A percentile compares a stretch with the other conserved stretches of the same genome.
Evolutionary conservation across 2,113 vertebrate genomes (phyloP).

Genomic region (Heteronetta atricapilla): DNA sequence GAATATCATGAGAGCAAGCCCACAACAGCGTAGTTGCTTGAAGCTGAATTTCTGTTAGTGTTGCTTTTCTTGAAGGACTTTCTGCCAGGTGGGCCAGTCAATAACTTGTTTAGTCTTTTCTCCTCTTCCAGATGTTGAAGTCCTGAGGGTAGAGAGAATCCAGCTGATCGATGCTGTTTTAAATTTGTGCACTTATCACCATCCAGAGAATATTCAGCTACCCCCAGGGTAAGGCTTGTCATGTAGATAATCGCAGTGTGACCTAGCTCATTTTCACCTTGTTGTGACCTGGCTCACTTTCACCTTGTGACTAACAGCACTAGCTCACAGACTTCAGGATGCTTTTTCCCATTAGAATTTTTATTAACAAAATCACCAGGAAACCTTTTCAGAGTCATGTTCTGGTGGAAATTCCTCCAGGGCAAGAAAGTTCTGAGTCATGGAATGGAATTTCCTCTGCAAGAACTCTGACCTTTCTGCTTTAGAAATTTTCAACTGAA

Average conservation of each 20-base stretch:
- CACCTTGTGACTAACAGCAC: background rate
- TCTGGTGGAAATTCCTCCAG: background rate
- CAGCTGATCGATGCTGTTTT: slow-evolving; percentile 95
- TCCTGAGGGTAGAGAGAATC: slow-evolving; percentile 93
- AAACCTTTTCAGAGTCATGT: background rate
- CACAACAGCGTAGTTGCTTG: slow-evolving; percentile 34
- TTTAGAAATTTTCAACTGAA: background rate
- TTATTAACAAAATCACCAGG: background rate
- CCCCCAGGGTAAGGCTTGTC: slow-evolving; percentile 85
- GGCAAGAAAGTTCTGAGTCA: background rate
- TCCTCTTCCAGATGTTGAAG: slow-evolving; percentile 86
- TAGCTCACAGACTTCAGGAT: background rate
- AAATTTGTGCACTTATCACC: slow-evolving; percentile 97
- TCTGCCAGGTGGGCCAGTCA: background rate
- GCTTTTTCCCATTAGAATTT: background rate
- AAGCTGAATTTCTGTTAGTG: slow-evolving; percentile 1
- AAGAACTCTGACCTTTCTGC: background rate
- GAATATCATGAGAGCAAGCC: slow-evolving; percentile 4
- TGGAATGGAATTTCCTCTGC: background rate
- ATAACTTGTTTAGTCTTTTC: slow-evolving; percentile 17
- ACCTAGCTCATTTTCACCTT: background rate
- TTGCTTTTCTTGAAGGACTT: slow-evolving; percentile 13
- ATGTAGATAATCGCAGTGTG: background rate
- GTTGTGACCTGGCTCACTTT: background rate
- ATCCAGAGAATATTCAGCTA: slow-evolving; percentile 98